A percentile compares a stretch with the other conserved stretches of the same genome.
Evolutionary conservation across 2,797 vertebrate genomes (phyloP).

Genomic region (Chloroceryle amazona): DNA sequence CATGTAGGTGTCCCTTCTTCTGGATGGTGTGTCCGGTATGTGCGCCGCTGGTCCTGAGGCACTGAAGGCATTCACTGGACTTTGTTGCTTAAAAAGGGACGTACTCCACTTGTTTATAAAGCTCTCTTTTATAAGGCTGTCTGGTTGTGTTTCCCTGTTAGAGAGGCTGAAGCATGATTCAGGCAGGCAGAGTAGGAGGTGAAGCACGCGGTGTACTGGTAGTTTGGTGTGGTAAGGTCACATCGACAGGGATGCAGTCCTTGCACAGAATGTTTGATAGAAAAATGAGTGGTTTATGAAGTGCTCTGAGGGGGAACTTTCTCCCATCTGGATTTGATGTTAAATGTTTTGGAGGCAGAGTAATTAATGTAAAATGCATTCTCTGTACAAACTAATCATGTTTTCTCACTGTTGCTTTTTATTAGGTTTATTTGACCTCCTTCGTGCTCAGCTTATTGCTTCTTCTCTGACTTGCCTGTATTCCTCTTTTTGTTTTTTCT

Average conservation of each 20-base stretch:
- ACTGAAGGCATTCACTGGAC: constrained; percentile 63
- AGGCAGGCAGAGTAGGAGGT: constrained; percentile 26
- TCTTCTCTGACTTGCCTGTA: constrained; percentile 65
- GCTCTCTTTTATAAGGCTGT: constrained; percentile 86
- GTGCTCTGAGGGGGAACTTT: background rate
- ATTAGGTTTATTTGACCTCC: constrained; percentile 62
- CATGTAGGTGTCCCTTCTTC: constrained; percentile 50
- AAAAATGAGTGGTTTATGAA: background rate
- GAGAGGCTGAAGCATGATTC: constrained; percentile 58
- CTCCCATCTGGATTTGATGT: background rate
- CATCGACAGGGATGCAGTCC: background rate
- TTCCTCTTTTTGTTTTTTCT: constrained; percentile 42
- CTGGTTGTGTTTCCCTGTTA: constrained; percentile 61
- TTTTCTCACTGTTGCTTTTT: constrained; percentile 46
- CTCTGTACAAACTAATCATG: constrained; percentile 56
- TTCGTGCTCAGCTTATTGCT: background rate
- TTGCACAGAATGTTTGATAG: background rate
- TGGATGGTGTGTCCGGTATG: constrained; percentile 31
- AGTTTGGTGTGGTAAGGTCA: background rate
- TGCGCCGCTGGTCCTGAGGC: constrained; percentile 60
- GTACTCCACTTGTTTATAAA: constrained; percentile 87
- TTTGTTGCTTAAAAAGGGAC: constrained; percentile 73
- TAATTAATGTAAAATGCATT: constrained; percentile 24
- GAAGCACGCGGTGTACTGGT: constrained; percentile 5
- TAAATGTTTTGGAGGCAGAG: constrained; percentile 2